Base-by-base conservation (phyloP, 2,113 vertebrate genomes). In the Corvus hawaiiensis region DNA sequence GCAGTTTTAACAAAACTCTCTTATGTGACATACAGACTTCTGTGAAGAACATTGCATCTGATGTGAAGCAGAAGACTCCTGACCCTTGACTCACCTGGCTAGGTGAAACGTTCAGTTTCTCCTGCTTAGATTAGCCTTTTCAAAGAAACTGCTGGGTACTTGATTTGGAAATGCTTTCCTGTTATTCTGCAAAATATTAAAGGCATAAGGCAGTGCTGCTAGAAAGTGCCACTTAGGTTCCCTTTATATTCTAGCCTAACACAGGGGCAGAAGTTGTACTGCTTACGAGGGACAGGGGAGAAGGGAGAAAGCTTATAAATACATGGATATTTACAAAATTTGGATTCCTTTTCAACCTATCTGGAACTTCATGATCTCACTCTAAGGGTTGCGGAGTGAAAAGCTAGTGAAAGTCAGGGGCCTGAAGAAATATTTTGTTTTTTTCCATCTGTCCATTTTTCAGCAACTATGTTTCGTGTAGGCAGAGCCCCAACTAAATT, bases 401-500 rank as follows among this genome's bases (percentile, higher is more conserved):
- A 75, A 89, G 64, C 30, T 35, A 44, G 20, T 69, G 86, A 72
- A 92, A 92, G 63, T 73, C 75, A 78, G 37, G 35, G 59, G 49
- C 32, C 64, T 93, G 62, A 86, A 81, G 69, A 95, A 81, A 67
- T 90, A 39, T 18, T 74, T 68, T 73, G 44, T 1, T 43, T 54
- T 88, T 86, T 94, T 77, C 48, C 49, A 87, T 89, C 83, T 92
- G 77, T 93, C 79, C n/a, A 73, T 86, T 94, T 90, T 64, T 92
- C 54, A 88, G 43, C 84, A 68, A 87, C 68, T 91, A 48, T 41
- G 17, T 83, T 96, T 77, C 35, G 5, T 44, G 90, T 94, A 94
- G 92, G 84, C 89, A 94, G 86, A 92, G 69, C 89, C 79, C 49
- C 79, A 94, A 55, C 63, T 89, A 86, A 92, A 94, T 87, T 91